Base-by-base conservation (phyloP, 2,888 invertebrate genomes). In the Disparrhopalites patrizii region DNA sequence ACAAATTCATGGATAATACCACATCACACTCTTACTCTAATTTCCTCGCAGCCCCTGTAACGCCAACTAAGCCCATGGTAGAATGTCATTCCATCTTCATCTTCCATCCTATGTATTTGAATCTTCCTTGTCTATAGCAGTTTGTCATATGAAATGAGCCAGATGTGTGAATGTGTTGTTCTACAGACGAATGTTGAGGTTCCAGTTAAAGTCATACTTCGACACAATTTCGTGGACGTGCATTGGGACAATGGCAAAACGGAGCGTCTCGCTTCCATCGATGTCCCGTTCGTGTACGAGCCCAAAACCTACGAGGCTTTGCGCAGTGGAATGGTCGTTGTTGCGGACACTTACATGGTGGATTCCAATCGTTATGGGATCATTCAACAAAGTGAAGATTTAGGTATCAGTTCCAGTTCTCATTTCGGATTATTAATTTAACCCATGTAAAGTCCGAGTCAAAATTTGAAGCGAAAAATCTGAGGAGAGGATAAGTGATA, bases 181-280 rank as follows among this genome's bases (percentile, higher is more conserved):
- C 5, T 43, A n/a, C 43, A 50, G 47, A 23, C 38, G 13, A 56
- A 36, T 50, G 62, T 51, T 4, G 71, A 70, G 33, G 67, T 69
- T 28, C 69, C 71, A 2, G 73, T 71, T 0, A 70, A 68, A 36
- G 58, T 73, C n/a, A 20, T 73, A 3, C 55, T 67, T 0, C 68
- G 69, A 3, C 68, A 69, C 23, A 68, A 69, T 25, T 38, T 62
- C 13, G 61, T 71, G 25, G 67, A 70, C 28, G 60, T 73, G 23
- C 38, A 67, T 23, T 73, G 72, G 72, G 66, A 70, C 57, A 52
- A 38, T 60, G 36, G 33, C 27, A 33, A 30, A 13, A 30, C 3
- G 5, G 60, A 60, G 50, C 8, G 31, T n/a, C 8, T 65, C 55
- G 47, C 66, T 13, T 61, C 72, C 13, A 55, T 65, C 33, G 52